Evolutionary conservation across 2,888 invertebrate genomes (phyloP).

Genomic region (Lapara coniferarum): DNA sequence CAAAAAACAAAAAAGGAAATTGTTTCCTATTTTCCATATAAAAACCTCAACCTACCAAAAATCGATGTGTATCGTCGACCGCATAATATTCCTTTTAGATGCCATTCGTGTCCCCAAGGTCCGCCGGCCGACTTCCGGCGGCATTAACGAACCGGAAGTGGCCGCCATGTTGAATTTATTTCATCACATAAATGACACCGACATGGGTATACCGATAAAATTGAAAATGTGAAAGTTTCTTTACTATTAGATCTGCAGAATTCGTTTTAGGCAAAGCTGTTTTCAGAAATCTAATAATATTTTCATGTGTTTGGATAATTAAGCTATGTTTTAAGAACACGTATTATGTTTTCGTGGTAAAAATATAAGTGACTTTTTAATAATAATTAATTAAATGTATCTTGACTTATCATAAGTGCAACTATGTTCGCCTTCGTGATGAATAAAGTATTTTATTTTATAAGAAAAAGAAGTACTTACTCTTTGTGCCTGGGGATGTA

Average conservation of each 20-base stretch:
- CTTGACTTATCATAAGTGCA: too few species aligned
- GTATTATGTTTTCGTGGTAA: too few species aligned
- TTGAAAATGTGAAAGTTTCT: not conserved
- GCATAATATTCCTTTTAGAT: conserved; percentile 14
- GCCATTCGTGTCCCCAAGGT: conserved; percentile 21
- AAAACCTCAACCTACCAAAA: not conserved
- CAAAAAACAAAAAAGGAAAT: too few species aligned
- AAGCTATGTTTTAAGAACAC: too few species aligned
- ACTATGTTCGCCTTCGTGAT: too few species aligned
- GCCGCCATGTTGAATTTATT: conserved; percentile 28
- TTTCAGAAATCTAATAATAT: not conserved
- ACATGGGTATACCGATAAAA: not conserved
- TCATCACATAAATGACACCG: conserved; percentile 14
- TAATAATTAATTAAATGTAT: too few species aligned
- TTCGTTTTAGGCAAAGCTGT: not conserved
- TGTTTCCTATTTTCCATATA: too few species aligned
- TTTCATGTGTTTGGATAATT: too few species aligned
- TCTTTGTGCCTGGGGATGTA: too few species aligned
- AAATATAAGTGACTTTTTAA: too few species aligned
- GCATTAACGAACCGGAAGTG: conserved; percentile 42
- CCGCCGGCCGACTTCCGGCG: conserved; percentile 36
- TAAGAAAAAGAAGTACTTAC: too few species aligned
- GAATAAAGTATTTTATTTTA: too few species aligned
- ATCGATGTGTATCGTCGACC: not conserved
- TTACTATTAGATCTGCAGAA: not conserved